Evolutionary conservation across 1,140 invertebrate species (phyloP).

Genomic region (Cherax quadricarinatus): DNA sequence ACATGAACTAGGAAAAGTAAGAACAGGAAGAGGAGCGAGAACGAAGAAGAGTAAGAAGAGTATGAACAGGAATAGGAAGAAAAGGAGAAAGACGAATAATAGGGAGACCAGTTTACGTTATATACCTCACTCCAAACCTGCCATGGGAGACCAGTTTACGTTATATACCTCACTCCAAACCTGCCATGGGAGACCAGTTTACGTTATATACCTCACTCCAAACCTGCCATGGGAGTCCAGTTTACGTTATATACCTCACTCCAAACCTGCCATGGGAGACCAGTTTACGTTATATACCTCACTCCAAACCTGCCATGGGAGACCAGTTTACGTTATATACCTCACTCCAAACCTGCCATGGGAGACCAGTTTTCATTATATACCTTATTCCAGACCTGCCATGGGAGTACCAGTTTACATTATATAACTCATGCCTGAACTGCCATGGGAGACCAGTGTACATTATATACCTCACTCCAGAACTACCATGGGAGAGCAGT

Average conservation of each 20-base stretch:
- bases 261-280: neutral
- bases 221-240: neutral
- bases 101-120: constrained; percentile 7
- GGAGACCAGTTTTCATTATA: constrained; percentile 27
- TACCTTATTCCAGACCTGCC: neutral
- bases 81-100: no score
- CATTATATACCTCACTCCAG: constrained; percentile 28
- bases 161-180: constrained; percentile 37
- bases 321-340: constrained; percentile 37
- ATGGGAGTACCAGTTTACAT: constrained; percentile 2
- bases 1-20: no score
- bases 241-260: constrained; percentile 34
- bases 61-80: no score
- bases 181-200: neutral
- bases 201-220: constrained; percentile 33
- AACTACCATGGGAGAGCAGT: neutral
- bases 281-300: constrained; percentile 40
- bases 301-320: neutral
- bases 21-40: no score
- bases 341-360: neutral
- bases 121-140: neutral
- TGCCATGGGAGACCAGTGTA: neutral
- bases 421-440: constrained; percentile 19
- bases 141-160: neutral
- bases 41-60: no score